A percentile compares a stretch with the other conserved stretches of the same genome.
Conservation (phyloP, 2,113 vertebrate species). For the Ardeotis arabs region DNA sequence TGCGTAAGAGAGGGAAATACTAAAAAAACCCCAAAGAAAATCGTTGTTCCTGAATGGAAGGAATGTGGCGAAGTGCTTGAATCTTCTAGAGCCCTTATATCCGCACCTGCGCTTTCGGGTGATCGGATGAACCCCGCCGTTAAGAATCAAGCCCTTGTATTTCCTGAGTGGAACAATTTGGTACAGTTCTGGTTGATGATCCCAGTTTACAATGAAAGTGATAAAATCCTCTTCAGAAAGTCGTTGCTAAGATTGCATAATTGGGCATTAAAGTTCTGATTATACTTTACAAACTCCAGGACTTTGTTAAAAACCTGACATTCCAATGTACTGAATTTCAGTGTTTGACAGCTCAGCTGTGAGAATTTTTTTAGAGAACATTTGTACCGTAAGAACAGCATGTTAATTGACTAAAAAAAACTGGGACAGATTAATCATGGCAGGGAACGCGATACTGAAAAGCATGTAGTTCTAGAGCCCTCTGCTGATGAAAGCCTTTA, state of each 20-base stretch:
- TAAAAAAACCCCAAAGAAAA: background rate
- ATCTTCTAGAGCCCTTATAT: background rate
- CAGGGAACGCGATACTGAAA: background rate
- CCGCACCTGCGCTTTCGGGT: background rate
- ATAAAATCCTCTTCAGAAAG: conserved; percentile 11
- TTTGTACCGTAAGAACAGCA: conserved; percentile 60
- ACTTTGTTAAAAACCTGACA: conserved; percentile 51
- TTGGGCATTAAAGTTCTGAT: conserved; percentile 56
- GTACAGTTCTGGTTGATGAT: background rate
- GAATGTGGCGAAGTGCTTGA: background rate
- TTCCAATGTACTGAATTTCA: conserved; percentile 52
- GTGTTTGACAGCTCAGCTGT: conserved; percentile 63
- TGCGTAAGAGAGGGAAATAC: background rate
- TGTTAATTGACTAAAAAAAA: conserved; percentile 64
- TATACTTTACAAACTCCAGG: conserved; percentile 40
- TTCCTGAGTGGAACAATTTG: background rate
- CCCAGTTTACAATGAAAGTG: background rate
- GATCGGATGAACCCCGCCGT: background rate
- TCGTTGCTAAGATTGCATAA: background rate
- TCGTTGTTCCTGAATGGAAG: background rate
- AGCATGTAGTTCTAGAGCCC: conserved; percentile 14
- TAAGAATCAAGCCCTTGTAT: background rate
- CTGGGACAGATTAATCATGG: conserved; percentile 72
- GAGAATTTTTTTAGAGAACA: conserved; percentile 51
- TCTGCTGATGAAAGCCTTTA: conserved; percentile 12